These are phyloP conservation scores for Sinodicranocentrus sp. DNA, from an alignment of 2,888 invertebrate species.

Conservation along the genomic window DNA sequence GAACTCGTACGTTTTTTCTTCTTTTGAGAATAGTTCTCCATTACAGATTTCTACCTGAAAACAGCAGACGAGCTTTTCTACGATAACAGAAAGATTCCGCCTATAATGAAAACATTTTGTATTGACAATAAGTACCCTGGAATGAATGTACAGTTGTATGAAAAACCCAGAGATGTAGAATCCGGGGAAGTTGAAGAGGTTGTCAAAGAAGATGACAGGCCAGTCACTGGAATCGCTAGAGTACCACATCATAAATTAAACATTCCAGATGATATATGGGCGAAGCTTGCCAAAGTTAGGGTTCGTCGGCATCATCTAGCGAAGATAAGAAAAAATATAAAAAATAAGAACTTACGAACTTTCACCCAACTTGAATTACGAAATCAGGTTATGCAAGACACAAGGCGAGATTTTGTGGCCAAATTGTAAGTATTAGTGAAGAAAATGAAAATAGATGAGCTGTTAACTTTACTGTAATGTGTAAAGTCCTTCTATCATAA, in stretches of 20 bases:
- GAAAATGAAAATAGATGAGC: too few relatives aligned
- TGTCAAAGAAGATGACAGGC: background rate
- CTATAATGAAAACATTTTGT: conserved; percentile 27
- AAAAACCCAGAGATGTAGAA: background rate
- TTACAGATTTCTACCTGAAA: background rate
- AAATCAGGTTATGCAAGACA: conserved; percentile 16
- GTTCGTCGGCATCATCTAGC: background rate
- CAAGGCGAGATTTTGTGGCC: background rate
- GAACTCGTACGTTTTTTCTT: too few relatives aligned
- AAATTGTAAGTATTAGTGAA: background rate
- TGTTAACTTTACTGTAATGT: too few relatives aligned
- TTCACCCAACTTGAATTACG: conserved; percentile 32
- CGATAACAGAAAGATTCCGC: background rate
- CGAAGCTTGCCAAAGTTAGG: conserved; percentile 21
- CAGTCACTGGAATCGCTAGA: background rate
- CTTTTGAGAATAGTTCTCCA: background rate
- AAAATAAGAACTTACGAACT: background rate
- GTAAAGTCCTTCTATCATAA: background rate
- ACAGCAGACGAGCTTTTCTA: background rate
- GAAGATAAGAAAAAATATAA: background rate
- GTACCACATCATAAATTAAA: background rate
- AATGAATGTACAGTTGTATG: conserved; percentile 26
- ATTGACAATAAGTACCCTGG: conserved; percentile 12
- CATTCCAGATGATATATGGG: conserved; percentile 43
- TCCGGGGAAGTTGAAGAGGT: background rate